Conservation (phyloP, 1,140 invertebrate genomes). For the Copidosoma floridanum region DNA sequence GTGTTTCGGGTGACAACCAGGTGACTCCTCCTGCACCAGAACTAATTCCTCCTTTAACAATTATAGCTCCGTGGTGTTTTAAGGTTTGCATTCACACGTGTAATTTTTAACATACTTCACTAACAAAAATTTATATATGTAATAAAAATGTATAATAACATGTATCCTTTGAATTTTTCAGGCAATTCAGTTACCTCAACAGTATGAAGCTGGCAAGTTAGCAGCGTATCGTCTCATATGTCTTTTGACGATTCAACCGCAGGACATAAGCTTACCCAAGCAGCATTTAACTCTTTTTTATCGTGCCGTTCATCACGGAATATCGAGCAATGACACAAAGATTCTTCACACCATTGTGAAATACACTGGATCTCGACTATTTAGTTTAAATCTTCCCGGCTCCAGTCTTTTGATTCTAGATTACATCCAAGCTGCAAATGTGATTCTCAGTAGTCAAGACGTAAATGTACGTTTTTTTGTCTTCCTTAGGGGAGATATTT, state of each 20-base stretch:
- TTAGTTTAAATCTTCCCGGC: constrained; percentile 85
- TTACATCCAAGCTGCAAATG: constrained; percentile 86
- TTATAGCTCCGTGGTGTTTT: constrained; percentile 89
- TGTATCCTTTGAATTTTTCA: constrained; percentile 38
- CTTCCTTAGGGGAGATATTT: neutral
- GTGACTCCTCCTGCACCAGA: constrained; percentile 69
- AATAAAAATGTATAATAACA: constrained; percentile 7
- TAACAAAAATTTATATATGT: constrained; percentile 1
- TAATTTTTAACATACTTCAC: too few species aligned
- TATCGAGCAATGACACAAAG: constrained; percentile 52
- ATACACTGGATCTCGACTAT: constrained; percentile 77
- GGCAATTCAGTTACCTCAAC: constrained; percentile 63
- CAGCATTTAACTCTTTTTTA: constrained; percentile 87
- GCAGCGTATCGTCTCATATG: constrained; percentile 71
- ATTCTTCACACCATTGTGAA: constrained; percentile 65
- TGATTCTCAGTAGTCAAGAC: constrained; percentile 80
- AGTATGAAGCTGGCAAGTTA: constrained; percentile 67
- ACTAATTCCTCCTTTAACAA: constrained; percentile 76
- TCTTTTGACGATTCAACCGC: constrained; percentile 61
- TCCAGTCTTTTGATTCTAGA: constrained; percentile 84
- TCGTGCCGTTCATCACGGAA: constrained; percentile 79
- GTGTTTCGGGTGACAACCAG: constrained; percentile 73
- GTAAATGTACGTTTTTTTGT: constrained; percentile 66
- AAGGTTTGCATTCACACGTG: too few species aligned
- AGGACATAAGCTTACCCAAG: constrained; percentile 60